These are phyloP conservation scores for Lonchura striata DNA, from an alignment of 2,113 vertebrate genomes.

Conservation along the genomic window DNA sequence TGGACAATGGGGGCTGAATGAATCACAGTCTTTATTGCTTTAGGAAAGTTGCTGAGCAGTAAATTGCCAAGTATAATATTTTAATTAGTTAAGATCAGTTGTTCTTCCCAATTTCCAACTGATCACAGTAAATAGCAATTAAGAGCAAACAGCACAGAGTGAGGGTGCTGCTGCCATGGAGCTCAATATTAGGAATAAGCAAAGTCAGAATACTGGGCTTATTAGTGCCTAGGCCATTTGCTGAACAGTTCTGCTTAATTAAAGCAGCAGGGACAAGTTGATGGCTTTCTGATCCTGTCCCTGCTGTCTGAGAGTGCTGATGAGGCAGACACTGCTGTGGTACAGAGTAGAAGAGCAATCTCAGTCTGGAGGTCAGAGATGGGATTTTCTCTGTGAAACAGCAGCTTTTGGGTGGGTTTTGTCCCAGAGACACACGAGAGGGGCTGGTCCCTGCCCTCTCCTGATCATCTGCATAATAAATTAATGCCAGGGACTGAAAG, in stretches of 20 bases:
- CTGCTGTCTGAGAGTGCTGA: neutral
- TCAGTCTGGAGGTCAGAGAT: neutral
- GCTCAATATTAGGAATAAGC: neutral
- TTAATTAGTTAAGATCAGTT: neutral
- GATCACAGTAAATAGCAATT: neutral
- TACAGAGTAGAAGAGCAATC: neutral
- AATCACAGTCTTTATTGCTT: neutral
- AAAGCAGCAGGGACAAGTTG: neutral
- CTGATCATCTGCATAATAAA: neutral
- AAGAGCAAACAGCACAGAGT: neutral
- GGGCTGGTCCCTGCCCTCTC: neutral
- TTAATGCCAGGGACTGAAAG: neutral
- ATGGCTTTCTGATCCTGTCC: neutral
- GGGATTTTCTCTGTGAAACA: neutral
- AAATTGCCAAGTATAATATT: neutral
- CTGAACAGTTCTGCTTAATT: neutral
- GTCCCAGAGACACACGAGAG: neutral
- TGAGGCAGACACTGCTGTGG: neutral
- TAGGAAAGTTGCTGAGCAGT: neutral
- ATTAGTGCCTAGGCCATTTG: neutral
- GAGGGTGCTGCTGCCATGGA: neutral
- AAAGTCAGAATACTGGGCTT: neutral
- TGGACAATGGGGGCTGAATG: neutral
- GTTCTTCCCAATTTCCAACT: neutral
- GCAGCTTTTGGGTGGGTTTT: neutral